These are phyloP conservation scores for Pelobates fuscus DNA, from an alignment of 2,113 vertebrate species.

Conservation along the genomic window DNA sequence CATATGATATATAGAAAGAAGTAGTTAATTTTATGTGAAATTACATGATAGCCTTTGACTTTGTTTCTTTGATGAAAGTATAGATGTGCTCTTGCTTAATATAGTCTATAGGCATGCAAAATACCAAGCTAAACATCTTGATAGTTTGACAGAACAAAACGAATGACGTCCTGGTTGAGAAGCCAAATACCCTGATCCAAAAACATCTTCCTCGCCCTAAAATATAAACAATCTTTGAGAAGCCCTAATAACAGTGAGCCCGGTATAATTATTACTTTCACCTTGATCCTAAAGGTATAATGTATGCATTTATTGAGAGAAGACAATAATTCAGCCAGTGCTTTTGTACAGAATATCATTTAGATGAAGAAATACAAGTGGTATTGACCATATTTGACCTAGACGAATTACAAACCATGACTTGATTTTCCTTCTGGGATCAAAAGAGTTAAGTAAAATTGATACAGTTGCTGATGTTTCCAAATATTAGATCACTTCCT, in stretches of 20 bases:
- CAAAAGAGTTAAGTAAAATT: neutral
- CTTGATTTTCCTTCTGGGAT: too few species aligned
- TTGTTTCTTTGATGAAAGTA: too few species aligned
- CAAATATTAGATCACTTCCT: neutral
- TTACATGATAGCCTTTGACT: too few species aligned
- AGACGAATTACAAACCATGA: too few species aligned
- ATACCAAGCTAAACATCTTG: neutral
- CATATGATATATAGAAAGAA: too few species aligned
- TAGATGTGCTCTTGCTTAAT: too few species aligned
- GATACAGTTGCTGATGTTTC: neutral
- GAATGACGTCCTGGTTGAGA: neutral
- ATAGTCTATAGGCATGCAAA: neutral
- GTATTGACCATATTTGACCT: too few species aligned
- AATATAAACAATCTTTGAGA: conserved; percentile 10
- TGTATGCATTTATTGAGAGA: conserved; percentile 24
- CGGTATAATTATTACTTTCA: conserved; percentile 9
- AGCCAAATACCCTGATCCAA: conserved; percentile 2
- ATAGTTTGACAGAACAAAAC: too few species aligned
- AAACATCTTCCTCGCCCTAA: conserved; percentile 16
- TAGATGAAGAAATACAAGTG: neutral
- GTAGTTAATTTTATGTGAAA: too few species aligned
- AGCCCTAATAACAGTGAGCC: neutral
- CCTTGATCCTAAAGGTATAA: neutral
- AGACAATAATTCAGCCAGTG: neutral
- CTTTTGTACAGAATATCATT: neutral